Conservation (phyloP, 2,113 vertebrate genomes). For the Aphyosemion australe region DNA sequence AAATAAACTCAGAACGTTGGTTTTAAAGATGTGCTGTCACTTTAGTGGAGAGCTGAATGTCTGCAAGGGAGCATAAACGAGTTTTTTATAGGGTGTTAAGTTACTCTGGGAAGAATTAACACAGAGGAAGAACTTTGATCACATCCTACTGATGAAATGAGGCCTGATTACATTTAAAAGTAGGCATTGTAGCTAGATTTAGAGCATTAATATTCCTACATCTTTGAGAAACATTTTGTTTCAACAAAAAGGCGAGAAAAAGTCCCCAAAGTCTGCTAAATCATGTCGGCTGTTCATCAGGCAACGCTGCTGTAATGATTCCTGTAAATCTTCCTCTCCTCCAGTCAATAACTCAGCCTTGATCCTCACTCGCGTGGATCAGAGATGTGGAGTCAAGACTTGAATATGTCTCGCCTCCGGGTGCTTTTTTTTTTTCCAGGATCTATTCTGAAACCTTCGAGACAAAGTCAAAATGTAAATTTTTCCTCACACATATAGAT, state of each 20-base stretch:
- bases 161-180: too few relatives aligned
- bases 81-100: neutral
- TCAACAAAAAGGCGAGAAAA: neutral
- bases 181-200: too few relatives aligned
- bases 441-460: neutral
- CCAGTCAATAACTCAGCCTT: constrained; percentile 5
- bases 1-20: neutral
- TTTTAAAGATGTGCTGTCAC: neutral
- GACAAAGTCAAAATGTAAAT: constrained; percentile 34
- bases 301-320: constrained; percentile 4
- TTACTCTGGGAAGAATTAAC: neutral
- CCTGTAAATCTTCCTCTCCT: neutral
- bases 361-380: constrained; percentile 4
- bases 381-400: constrained; percentile 1
- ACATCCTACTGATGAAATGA: neutral
- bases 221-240: neutral
- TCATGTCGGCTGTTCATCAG: neutral
- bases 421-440: constrained; percentile 13
- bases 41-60: neutral
- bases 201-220: neutral
- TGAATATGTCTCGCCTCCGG: constrained; percentile 9
- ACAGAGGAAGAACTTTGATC: neutral
- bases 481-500: constrained; percentile 4
- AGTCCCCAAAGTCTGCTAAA: neutral
- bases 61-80: neutral